Conservation (phyloP, 2,797 vertebrate genomes). For the Sebastiscus tertius region DNA sequence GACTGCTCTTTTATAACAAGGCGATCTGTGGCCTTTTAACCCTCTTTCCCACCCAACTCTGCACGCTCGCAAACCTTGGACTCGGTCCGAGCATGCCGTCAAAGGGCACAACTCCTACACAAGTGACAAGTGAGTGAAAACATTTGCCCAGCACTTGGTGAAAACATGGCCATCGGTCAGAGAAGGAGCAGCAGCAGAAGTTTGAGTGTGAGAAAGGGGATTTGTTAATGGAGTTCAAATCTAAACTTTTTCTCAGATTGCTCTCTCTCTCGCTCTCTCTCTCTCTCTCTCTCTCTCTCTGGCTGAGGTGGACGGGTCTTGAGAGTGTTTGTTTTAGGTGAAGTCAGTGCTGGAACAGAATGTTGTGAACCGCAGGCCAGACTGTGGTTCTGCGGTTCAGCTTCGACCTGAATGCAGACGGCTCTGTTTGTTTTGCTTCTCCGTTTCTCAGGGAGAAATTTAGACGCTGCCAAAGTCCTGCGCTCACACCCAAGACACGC, state of each 20-base stretch:
- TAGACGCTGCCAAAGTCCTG: slow-evolving; percentile 73
- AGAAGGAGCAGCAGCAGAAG: slow-evolving; percentile 11
- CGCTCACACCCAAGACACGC: slow-evolving; percentile 78
- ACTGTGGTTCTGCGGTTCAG: slow-evolving; percentile 73
- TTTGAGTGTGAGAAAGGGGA: slow-evolving; percentile 12
- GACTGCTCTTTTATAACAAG: slow-evolving; percentile 61
- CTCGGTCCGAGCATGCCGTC: slow-evolving; percentile 36
- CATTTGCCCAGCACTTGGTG: slow-evolving; percentile 39
- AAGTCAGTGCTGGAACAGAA: slow-evolving; percentile 79
- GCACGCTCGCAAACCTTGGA: slow-evolving; percentile 48
- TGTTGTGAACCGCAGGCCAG: slow-evolving; percentile 76
- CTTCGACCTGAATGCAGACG: slow-evolving; percentile 75
- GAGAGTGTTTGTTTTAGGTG: slow-evolving; percentile 79
- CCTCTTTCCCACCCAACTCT: slow-evolving; percentile 51
- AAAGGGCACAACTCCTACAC: slow-evolving; percentile 67
- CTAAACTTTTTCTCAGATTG: slow-evolving; percentile 59
- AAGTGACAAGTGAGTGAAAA: slow-evolving; percentile 67
- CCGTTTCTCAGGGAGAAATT: slow-evolving; percentile 78
- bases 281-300: slow-evolving; percentile 61
- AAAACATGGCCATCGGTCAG: slow-evolving; percentile 22
- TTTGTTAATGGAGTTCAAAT: slow-evolving; percentile 63
- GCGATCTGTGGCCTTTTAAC: slow-evolving; percentile 68
- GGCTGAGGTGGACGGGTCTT: slow-evolving; percentile 66
- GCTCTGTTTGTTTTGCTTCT: slow-evolving; percentile 81
- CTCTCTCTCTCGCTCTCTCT: slow-evolving; percentile 60